Percentiles rank a stretch among this genome's conserved stretches.
Conservation (phyloP, 2,797 vertebrate genomes). For the Gadopsis bispinosus region DNA sequence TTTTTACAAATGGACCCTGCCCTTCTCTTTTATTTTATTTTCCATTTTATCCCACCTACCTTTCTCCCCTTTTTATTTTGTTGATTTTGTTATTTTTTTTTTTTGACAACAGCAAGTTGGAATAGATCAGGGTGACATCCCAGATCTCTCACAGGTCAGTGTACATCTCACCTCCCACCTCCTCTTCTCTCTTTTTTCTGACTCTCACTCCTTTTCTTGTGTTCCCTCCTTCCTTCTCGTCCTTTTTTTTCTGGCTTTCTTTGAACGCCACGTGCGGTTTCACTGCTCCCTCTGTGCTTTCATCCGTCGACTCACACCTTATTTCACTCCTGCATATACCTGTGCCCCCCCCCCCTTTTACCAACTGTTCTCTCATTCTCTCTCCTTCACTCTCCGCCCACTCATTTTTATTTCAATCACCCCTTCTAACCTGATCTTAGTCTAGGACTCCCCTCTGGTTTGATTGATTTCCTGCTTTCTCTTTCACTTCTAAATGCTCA, state of each 20-base stretch:
- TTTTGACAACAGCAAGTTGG: conserved; percentile 95
- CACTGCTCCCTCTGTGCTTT: conserved; percentile 19
- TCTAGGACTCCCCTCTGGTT: conserved; percentile 34
- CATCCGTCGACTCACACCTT: conserved; percentile 11
- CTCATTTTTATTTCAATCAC: conserved; percentile 27
- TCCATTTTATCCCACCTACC: conserved; percentile 60
- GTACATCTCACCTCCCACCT: conserved; percentile 83
- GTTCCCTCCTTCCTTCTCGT: not conserved
- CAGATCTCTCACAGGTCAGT: conserved; percentile 98
- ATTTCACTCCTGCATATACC: conserved; percentile 40
- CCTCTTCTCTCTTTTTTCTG: conserved; percentile 25
- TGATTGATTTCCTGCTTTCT: conserved; percentile 50
- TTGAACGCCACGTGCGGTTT: conserved; percentile 30
- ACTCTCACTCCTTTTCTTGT: conserved; percentile 20
- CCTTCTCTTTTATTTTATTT: conserved; percentile 27
- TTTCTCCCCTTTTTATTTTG: conserved; percentile 23
- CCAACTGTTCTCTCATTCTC: conserved; percentile 30
- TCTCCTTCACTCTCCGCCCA: conserved; percentile 5
- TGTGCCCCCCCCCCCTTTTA: conserved; percentile 16
- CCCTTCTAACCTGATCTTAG: conserved; percentile 41
- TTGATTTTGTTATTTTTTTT: conserved; percentile 62
- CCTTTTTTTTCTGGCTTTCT: conserved; percentile 19
- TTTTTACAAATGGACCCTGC: conserved; percentile 39
- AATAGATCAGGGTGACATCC: conserved; percentile 97
- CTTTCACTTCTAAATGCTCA: conserved; percentile 37